Evolutionary conservation across 2,888 invertebrate species (phyloP), one percentile per base, ranked within the genome.

Genomic region (Lottia gigantea): DNA sequence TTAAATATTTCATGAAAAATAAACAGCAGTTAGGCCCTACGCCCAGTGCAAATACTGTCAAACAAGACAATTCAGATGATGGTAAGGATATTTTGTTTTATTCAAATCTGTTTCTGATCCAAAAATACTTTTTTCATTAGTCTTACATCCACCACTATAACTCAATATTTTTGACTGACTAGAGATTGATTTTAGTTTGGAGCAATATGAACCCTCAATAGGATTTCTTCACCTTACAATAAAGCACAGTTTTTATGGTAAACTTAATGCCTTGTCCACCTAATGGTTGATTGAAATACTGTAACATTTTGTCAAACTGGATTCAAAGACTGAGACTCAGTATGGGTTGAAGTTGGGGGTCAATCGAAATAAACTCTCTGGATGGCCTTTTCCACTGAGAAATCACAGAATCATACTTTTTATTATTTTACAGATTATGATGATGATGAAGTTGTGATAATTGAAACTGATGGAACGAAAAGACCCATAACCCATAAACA

Each of bases 1-100:
- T 83, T n/a, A 80, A 83, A 67, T 86, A 86, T 25, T 81, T 85
- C 23, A 82, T 87, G 81, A 80, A 75, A 15, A 71, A 74, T 12
- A 55, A 46, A 16, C 31, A 19, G 15, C 2, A 64, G 15, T 8
- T 40, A 23, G n/a, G 25, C 8, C 11, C 64, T 64, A 45, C 64
- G 19, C 8, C 23, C 3, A 19, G 19, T 55, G 19, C 55, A 19
- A 55, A 7, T 55, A 55, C 55, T 19, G 19, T 55, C 2, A 55
- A 55, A 55, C 19, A 19, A 15, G 55, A 23, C 11, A 19, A 55
- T 12, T 55, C 55, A 0, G 55, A 55, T 55, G 55, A 55, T 23
- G 64, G 31, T 64, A 40, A 26, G 19, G 6, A 26, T 11, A 25
- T 64, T 64, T 64, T 7, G 16, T 45, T n/a, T 12, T 31, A 63